Conservation (phyloP, 2,113 vertebrate genomes). For the Gorilla gorilla region DNA sequence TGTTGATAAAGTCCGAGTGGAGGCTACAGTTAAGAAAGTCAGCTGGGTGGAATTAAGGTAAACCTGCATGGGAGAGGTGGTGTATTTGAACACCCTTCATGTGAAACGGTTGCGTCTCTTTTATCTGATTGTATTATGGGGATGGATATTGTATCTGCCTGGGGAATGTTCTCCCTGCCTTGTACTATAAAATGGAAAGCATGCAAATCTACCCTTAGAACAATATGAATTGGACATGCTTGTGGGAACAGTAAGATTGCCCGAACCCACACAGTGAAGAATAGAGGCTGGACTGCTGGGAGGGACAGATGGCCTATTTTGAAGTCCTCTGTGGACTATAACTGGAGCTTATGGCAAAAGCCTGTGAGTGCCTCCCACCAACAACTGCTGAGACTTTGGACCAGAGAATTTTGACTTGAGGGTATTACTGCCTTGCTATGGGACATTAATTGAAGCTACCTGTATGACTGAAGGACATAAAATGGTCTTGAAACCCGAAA, state of each 20-base stretch:
- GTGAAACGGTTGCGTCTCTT: background rate
- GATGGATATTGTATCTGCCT: background rate
- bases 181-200: background rate
- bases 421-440: no score
- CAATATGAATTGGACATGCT: background rate
- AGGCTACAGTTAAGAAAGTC: background rate
- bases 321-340: background rate
- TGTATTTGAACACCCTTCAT: background rate
- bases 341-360: background rate
- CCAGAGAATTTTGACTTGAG: background rate
- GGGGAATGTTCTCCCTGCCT: background rate
- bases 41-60: background rate
- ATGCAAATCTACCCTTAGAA: background rate
- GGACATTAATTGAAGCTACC: background rate
- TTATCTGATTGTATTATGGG: background rate
- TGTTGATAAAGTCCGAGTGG: background rate
- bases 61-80: background rate
- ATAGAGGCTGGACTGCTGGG: background rate
- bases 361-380: background rate
- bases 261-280: background rate
- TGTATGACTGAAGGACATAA: background rate
- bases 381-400: background rate
- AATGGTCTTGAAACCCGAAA: background rate
- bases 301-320: background rate
- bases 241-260: background rate